A percentile compares a stretch with the other conserved stretches of the same genome.
These are phyloP conservation scores for Pangasius macronema DNA, from an alignment of 2,797 vertebrate genomes.

Conservation along the genomic window DNA sequence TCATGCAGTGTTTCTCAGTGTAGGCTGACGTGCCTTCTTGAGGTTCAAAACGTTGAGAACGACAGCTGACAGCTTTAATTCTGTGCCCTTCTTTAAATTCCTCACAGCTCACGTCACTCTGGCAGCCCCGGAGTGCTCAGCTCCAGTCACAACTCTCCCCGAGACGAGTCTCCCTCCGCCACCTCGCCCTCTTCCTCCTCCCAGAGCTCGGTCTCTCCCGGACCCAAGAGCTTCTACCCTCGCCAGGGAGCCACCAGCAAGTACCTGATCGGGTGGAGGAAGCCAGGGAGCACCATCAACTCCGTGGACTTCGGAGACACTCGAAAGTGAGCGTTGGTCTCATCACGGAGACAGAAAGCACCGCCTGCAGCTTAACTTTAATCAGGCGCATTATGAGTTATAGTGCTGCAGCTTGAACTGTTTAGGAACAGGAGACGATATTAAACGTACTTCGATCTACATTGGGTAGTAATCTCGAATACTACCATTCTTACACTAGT, in stretches of 20 bases:
- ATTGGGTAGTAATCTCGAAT: too few relatives aligned
- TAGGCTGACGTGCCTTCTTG: not conserved
- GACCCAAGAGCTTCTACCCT: slow-evolving; percentile 97
- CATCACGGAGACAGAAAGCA: not conserved
- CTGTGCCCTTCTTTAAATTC: not conserved
- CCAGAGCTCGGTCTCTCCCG: slow-evolving; percentile 87
- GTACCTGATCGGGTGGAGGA: slow-evolving; percentile 99
- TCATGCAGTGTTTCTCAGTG: not conserved
- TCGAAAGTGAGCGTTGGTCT: slow-evolving; percentile 85
- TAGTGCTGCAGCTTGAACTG: not conserved
- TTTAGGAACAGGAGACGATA: too few relatives aligned
- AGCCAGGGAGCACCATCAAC: slow-evolving; percentile 97
- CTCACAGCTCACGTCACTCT: slow-evolving; percentile 83
- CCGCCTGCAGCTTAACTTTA: not conserved
- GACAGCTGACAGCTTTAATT: not conserved
- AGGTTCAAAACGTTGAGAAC: not conserved
- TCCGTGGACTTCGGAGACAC: slow-evolving; percentile 98
- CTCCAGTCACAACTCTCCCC: slow-evolving; percentile 90
- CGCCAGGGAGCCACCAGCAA: slow-evolving; percentile 98
- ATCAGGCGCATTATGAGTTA: not conserved
- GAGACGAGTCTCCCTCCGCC: slow-evolving; percentile 87
- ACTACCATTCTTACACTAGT: too few relatives aligned
- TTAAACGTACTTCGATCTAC: too few relatives aligned
- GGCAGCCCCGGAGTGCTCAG: slow-evolving; percentile 83
- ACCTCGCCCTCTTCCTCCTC: slow-evolving; percentile 83